phyloP scores from a whole-genome alignment of 2,797 vertebrate genomes.

The Limosa lapponica region DNA sequence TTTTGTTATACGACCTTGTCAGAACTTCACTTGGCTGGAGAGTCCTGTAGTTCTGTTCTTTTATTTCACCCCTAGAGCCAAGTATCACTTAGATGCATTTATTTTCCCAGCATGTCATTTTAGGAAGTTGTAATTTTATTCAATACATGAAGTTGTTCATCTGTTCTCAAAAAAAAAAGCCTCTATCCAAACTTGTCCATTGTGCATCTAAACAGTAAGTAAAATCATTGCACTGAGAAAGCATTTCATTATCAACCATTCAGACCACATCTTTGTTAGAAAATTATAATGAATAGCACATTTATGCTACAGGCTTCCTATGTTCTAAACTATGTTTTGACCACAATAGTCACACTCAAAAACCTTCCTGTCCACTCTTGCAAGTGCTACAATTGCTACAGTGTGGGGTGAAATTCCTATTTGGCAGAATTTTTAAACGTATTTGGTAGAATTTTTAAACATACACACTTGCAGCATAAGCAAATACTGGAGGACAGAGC shows the following conservation, averaged over 20 bases:
- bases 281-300: background rate
- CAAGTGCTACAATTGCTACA: background rate
- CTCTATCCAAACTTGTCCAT: background rate
- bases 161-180: background rate
- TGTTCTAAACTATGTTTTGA: background rate
- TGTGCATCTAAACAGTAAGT: background rate
- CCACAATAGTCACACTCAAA: background rate
- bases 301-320: background rate
- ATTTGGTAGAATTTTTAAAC: background rate
- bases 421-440: background rate
- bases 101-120: constrained; percentile 48
- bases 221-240: background rate
- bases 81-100: constrained; percentile 22
- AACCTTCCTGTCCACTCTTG: background rate
- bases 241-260: constrained; percentile 31
- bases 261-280: background rate
- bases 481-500: background rate
- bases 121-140: constrained; percentile 47
- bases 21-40: constrained; percentile 20
- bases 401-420: background rate
- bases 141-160: background rate
- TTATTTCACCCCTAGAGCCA: constrained; percentile 26
- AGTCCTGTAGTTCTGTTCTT: constrained; percentile 29
- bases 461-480: background rate
- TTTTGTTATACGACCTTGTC: constrained; percentile 53